Base-by-base conservation (phyloP, 2,888 invertebrate genomes). In the Entomobrya proxima region DNA sequence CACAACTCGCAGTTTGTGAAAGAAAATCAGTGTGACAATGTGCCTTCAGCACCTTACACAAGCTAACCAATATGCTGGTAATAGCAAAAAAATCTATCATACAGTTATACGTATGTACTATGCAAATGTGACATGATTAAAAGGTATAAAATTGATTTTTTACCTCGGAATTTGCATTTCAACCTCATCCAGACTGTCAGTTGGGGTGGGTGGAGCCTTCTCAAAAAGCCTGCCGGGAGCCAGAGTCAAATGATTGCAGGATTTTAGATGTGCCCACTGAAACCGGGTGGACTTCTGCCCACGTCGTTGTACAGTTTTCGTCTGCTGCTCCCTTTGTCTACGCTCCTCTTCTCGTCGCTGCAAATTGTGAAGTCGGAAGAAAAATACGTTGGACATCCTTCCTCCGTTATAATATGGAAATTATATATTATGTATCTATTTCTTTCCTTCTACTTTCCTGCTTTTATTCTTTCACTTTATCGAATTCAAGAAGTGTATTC, bases 101-200 rank as follows among this genome's bases (percentile, higher is more conserved):
- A n/a, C n/a, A n/a, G n/a, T n/a, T n/a, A 50, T 18, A 50, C 21
- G 47, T 6, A 47, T 18, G 21, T 4, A 50, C n/a, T n/a, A n/a
- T n/a, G n/a, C n/a, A n/a, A n/a, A n/a, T n/a, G n/a, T n/a, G n/a
- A n/a, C 30, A 50, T 32, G 18, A 27, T 47, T 47, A 47, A 0
- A 40, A 21, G 11, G 11, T 30, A 30, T 74, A 32, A 32, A 35
- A 37, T n/a, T n/a, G n/a, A n/a, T n/a, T n/a, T n/a, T 74, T 74
- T 90, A 97, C 97, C 97, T 97, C 92, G 97, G 97, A 93, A 97
- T 97, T 92, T 96, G 96, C 91, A 96, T 94, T 88, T 97, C 97
- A 92, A 97, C 96, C 93, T 97, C 97, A 92, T 97, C 97, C 92
- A 97, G 94, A 92, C 96, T 96, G 94, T 97, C 97, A 90, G 96